Conservation (phyloP, 2,888 invertebrate species). For the Trissonchulus latispiculum region DNA sequence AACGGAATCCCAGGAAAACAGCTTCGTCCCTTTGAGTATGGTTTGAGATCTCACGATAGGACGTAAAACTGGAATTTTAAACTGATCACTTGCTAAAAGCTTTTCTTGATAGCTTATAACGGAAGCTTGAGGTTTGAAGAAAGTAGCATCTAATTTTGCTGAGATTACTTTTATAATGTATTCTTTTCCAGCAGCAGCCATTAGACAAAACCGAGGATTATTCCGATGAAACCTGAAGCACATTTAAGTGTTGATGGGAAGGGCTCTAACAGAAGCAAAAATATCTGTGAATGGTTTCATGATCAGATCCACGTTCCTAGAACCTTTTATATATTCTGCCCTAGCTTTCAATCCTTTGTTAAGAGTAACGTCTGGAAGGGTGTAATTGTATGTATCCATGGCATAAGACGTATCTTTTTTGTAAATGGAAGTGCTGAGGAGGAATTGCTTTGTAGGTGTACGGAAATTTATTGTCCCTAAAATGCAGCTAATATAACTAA, state of each 20-base stretch:
- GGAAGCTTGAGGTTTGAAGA: background rate
- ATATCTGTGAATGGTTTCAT: background rate
- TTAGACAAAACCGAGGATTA: background rate
- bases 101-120: background rate
- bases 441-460: background rate
- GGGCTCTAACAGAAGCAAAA: background rate
- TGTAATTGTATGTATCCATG: background rate
- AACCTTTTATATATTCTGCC: background rate
- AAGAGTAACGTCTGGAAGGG: background rate
- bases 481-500: background rate
- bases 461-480: background rate
- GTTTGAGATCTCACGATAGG: background rate
- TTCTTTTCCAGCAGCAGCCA: background rate
- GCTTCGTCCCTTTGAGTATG: background rate
- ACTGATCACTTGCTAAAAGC: background rate
- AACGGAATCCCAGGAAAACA: background rate
- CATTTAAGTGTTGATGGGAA: background rate
- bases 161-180: background rate
- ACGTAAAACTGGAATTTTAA: background rate
- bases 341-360: background rate
- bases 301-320: background rate
- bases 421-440: background rate
- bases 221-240: background rate
- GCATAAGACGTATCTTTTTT: background rate
- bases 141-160: background rate